Base-by-base conservation (phyloP, 2,797 vertebrate genomes). In the Mus caroli region DNA sequence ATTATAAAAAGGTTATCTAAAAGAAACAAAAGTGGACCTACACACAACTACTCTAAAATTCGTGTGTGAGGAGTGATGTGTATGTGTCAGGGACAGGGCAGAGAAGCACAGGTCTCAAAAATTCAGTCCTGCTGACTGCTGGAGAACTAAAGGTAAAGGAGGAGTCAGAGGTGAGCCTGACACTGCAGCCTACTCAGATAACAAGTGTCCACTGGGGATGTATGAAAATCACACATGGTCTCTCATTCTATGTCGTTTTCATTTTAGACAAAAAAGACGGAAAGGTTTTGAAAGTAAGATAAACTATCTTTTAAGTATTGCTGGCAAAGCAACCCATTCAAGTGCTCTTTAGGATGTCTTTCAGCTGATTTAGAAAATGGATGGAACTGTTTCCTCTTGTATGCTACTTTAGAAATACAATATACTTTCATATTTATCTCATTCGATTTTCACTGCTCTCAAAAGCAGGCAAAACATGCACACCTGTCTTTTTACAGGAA, bases 281-380 rank as follows among this genome's bases (percentile, higher is more conserved):
- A 80, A 90, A 60, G 60, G 46, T 64, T 75, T n/a, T 82, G 71
- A 77, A 88, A 91, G 69, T 24, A 89, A 82, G 26, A 69, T 76
- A 60, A 92, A 89, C n/a, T 80, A 50, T 50, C 20, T 88, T 89
- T 88, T 88, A 62, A 37, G 7, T 84, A 52, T 50, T 92, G 71
- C 75, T 73, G 56, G 37, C 31, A 64, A 85, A 85, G 60, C 6
- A 75, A 40, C 37, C 58, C 37, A 77, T 17, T 34, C 77, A 26
- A 28, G 31, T n/a, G 31, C 50, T 88, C 40, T 52, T 71, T 60
- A 75, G 56, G 58, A 83, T 60, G 37, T 19, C 73, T 9, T 46
- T 22, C 26, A 88, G 43, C 13, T 67, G 43, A 69, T 69, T 67
- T 69, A 52, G 20, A 86, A 86, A 52, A 43, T 31, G 69, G 43